These are phyloP conservation scores for Sparidentex hasta DNA, from an alignment of 2,797 vertebrate species.

Conservation along the genomic window DNA sequence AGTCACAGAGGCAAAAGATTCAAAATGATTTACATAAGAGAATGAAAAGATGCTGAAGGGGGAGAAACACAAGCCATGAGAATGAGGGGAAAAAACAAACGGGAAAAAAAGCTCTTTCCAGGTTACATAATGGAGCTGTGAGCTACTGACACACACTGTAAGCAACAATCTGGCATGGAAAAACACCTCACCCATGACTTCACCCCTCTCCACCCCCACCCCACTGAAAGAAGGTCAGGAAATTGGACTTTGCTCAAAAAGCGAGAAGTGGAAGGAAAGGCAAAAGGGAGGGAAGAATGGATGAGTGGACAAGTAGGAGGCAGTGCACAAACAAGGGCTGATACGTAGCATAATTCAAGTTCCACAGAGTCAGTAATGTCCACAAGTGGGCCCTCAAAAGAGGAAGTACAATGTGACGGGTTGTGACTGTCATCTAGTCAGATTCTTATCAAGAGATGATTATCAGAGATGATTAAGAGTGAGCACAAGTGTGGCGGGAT, in stretches of 20 bases:
- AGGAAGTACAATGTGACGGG: constrained; percentile 14
- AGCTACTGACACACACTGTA: constrained; percentile 75
- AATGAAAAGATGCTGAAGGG: constrained; percentile 45
- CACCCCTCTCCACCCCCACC: constrained; percentile 9
- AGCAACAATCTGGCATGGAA: constrained; percentile 72
- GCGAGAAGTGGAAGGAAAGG: constrained; percentile 11
- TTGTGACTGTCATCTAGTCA: constrained; percentile 29
- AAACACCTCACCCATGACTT: constrained; percentile 65
- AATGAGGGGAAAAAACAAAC: constrained; percentile 19
- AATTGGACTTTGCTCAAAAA: constrained; percentile 54
- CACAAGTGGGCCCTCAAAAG: not conserved
- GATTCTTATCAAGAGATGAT: constrained; percentile 18
- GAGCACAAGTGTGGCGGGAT: constrained; percentile 43
- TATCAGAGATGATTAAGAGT: constrained; percentile 14
- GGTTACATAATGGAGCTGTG: constrained; percentile 75
- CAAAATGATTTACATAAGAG: constrained; percentile 72
- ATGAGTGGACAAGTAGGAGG: constrained; percentile 28
- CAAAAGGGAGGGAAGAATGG: not conserved
- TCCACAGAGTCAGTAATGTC: constrained; percentile 23
- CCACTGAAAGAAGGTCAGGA: constrained; percentile 41
- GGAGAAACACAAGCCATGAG: constrained; percentile 65
- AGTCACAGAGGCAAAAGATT: constrained; percentile 48
- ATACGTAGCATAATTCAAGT: constrained; percentile 29
- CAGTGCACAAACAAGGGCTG: constrained; percentile 21
- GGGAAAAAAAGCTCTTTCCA: constrained; percentile 38